A percentile compares a stretch with the other conserved stretches of the same genome.
phyloP scores from a whole-genome alignment of 2,888 invertebrate species.

The Phytoseiulus persimilis region DNA sequence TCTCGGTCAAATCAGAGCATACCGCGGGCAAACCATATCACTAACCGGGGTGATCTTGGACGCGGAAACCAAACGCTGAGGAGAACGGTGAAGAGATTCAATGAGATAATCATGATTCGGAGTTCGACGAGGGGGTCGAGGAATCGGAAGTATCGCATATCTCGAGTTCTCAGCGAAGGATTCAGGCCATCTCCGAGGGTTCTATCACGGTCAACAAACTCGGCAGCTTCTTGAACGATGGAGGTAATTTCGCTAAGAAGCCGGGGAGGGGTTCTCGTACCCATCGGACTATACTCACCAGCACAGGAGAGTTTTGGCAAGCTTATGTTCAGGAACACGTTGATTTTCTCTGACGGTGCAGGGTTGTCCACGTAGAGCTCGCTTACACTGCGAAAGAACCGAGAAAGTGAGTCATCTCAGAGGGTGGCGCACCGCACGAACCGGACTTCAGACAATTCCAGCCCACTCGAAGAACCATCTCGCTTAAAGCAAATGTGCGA shows the following conservation, averaged over 20 bases:
- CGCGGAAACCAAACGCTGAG: background rate
- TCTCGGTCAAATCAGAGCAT: background rate
- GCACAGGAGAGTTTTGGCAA: slow-evolving; percentile 54
- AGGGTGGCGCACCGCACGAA: slow-evolving; percentile 39
- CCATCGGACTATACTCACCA: slow-evolving; percentile 50
- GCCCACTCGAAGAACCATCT: no score
- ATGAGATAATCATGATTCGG: background rate
- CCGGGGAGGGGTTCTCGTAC: no score
- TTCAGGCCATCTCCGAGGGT: no score
- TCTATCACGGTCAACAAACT: background rate
- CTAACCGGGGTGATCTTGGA: background rate
- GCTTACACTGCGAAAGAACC: slow-evolving; percentile 51
- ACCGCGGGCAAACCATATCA: background rate
- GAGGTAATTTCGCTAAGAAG: no score
- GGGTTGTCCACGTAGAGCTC: slow-evolving; percentile 57
- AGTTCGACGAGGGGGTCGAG: no score
- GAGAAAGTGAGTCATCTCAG: slow-evolving; percentile 23
- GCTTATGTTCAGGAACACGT: slow-evolving; percentile 55
- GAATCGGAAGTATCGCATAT: no score
- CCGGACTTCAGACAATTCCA: no score
- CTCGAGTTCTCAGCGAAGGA: no score
- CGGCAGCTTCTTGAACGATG: background rate
- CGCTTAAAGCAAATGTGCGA: no score
- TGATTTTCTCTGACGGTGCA: slow-evolving; percentile 53
- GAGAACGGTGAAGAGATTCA: background rate